Conservation (phyloP, 92 coral and sea anemone genomes). For the Porites lobata region DNA sequence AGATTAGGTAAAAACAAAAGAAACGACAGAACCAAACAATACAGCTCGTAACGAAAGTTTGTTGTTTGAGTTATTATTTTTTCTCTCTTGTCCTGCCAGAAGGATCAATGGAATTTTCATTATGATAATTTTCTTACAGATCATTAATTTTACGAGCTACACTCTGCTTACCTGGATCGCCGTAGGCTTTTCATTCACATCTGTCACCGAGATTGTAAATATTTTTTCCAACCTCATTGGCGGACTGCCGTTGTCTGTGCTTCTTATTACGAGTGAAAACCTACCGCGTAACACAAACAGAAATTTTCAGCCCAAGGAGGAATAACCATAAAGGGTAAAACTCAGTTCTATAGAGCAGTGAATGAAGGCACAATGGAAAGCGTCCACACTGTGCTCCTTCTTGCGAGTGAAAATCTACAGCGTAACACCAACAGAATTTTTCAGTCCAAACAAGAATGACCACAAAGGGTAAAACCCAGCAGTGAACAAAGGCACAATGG, state of each 20-base stretch:
- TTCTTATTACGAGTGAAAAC: slow-evolving; percentile 79
- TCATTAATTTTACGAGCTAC: background rate
- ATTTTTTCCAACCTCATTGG: slow-evolving; percentile 77
- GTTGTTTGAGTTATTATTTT: too few species aligned
- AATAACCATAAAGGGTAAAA: background rate
- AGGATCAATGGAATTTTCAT: too few species aligned
- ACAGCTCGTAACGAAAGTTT: too few species aligned
- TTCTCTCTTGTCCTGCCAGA: too few species aligned
- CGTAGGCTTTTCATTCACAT: slow-evolving; percentile 91
- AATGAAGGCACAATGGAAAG: background rate
- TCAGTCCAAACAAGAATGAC: background rate
- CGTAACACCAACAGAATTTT: background rate
- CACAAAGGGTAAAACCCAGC: background rate
- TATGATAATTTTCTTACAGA: background rate
- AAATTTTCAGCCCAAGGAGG: background rate
- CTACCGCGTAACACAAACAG: slow-evolving; percentile 19
- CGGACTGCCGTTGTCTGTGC: slow-evolving; percentile 97
- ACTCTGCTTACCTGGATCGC: slow-evolving; percentile 76
- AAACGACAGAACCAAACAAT: too few species aligned
- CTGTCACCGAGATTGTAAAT: slow-evolving; percentile 77
- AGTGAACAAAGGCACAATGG: too few species aligned
- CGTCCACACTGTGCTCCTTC: slow-evolving; percentile 80
- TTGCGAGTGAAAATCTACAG: slow-evolving; percentile 73
- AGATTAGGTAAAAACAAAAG: too few species aligned
- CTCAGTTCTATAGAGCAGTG: background rate